Base-by-base conservation (phyloP, 2,797 vertebrate genomes). In the Anolis apletophallus region DNA sequence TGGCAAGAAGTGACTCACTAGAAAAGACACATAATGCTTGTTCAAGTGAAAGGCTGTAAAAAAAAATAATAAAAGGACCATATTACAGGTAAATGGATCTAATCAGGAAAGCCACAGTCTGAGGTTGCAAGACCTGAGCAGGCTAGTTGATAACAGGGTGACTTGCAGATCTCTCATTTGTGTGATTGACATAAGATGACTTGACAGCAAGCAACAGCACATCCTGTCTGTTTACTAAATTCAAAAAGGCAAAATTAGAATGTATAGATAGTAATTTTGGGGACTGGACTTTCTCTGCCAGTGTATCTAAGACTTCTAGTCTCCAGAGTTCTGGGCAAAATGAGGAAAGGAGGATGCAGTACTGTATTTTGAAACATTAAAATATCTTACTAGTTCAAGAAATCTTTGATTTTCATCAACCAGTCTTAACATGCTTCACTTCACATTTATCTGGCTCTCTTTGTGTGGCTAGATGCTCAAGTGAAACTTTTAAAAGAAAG, bases 201-300 rank as follows among this genome's bases (percentile, higher is more conserved):
- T 23, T 73, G 23, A 73, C 2, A 4, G 21, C 21, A 73, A 21
- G 14, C 23, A 46, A 73, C 36, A 19, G 19, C 17, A 46, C 9
- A 23, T 69, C 5, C 14, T 81, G 61, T 32, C 69, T 83, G 29
- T 11, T 75, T 19, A 32, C 21, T 12, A 67, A 46, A 52, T 7
- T 76, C 46, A 64, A 23, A 14, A 19, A 52, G 23, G 86, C 81
- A 88, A 78, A 79, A 80, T 40, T 81, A 64, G 54, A 57, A 32
- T 85, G 54, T 72, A 55, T 87, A 89, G 88, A 46, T 54, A 80
- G 26, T 50, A n/a, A 50, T 16, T 64, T 40, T 19, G 46, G 16
- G 61, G 61, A 29, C 61, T 64, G 23, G 26, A 64, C 9, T 64
- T 64, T 10, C 9, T 6, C 61, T 11, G 23, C 26, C 23, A 64